Evolutionary conservation across 2,888 invertebrate genomes (phyloP), one percentile per base, ranked within the genome.

Genomic region (Listrodromus nycthemerus): DNA sequence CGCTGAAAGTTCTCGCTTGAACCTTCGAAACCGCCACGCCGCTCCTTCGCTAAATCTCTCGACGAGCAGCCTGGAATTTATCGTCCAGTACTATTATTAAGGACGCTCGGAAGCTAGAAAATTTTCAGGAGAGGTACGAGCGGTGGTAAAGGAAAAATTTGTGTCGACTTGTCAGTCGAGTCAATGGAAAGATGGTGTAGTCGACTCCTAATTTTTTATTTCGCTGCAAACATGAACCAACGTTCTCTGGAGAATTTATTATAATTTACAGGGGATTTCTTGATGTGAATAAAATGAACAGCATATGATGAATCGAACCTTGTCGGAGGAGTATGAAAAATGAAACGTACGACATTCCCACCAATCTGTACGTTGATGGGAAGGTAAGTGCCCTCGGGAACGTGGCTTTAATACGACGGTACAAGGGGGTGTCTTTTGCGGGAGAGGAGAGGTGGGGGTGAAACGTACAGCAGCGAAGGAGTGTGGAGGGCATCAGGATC

Each of bases 41-140:
- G 5, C 13, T 2, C 41, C 41, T 41, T 41, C 41, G 41, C 85
- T 91, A 91, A 91, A 91, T 91, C 91, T 91, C 90, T 89, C 87
- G 85, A 82, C 83, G 90, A 90, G 91, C 89, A 89, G 87, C 90
- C 84, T 65, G 87, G 88, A 91, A 92, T 92, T 92, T 91, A 91
- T 91, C 88, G 87, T 88, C 87, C 86, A 83, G 88, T 74, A 86
- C 88, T 87, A 88, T 87, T 87, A 89, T 86, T 87, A 84, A 86
- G n/a, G n/a, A n/a, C n/a, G n/a, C n/a, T n/a, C n/a, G n/a, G n/a
- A n/a, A n/a, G n/a, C n/a, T n/a, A n/a, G n/a, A n/a, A n/a, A n/a
- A n/a, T n/a, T n/a, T n/a, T n/a, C n/a, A n/a, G n/a, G n/a, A n/a
- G 79, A 78, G 52, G 13, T 30, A 13, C 63, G 67, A 37, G 45